Conservation (phyloP, 2,113 vertebrate genomes). For the Hipposideros armiger region DNA sequence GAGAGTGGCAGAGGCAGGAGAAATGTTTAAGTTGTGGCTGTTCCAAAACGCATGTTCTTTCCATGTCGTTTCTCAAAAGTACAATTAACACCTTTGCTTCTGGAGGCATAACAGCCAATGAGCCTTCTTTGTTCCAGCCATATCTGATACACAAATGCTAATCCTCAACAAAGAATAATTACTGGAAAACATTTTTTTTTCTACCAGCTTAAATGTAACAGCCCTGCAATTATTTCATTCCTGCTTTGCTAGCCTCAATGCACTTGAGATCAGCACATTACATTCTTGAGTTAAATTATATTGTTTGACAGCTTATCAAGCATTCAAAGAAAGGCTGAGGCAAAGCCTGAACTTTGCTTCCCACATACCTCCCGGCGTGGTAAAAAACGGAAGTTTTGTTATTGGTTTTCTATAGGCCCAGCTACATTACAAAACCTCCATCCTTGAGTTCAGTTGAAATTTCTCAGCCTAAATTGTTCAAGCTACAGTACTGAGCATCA, state of each 20-base stretch:
- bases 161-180: constrained; percentile 24
- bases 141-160: not conserved
- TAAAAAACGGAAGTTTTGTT: constrained; percentile 52
- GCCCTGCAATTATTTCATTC: not conserved
- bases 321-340: not conserved
- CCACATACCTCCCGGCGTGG: not conserved
- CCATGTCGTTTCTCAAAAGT: constrained; percentile 5
- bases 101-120: not conserved
- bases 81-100: not conserved
- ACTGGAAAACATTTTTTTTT: not conserved
- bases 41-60: not conserved
- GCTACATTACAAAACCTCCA: constrained; percentile 40
- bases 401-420: not conserved
- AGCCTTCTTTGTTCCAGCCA: not conserved
- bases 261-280: constrained; percentile 14
- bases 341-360: constrained; percentile 43
- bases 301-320: constrained; percentile 57
- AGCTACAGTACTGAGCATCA: constrained; percentile 61
- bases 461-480: constrained; percentile 66
- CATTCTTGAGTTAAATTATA: not conserved
- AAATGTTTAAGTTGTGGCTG: not conserved
- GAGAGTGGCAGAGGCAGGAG: not conserved
- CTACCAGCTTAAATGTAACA: not conserved
- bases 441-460: constrained; percentile 71
- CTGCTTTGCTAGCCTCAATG: not conserved